Evolutionary conservation across 2,888 invertebrate species (phyloP).

Genomic region (Hipparchia sbordonii): DNA sequence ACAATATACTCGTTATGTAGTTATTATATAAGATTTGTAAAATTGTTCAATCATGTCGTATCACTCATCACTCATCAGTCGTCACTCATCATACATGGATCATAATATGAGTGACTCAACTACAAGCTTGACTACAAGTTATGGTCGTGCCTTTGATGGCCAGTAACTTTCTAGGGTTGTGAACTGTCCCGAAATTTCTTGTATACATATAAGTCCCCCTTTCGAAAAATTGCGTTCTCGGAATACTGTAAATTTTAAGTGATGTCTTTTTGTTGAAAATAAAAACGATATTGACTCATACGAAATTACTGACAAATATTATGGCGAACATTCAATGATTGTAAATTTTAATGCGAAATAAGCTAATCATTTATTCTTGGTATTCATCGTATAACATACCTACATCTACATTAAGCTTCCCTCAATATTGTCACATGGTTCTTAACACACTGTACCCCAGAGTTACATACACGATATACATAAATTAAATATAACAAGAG

Average conservation of each 20-base stretch:
- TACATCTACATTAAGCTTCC: slow-evolving; percentile 8
- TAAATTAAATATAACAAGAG: slow-evolving; percentile 1
- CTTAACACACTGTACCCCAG: slow-evolving; percentile 1
- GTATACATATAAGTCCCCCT: background rate
- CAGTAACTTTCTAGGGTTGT: background rate
- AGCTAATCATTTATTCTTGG: background rate
- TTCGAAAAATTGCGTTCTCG: background rate
- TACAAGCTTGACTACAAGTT: no score
- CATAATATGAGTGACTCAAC: no score
- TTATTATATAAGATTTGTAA: background rate
- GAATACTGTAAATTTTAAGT: background rate
- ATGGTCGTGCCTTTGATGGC: no score
- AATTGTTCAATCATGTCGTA: background rate
- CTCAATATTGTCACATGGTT: slow-evolving; percentile 19
- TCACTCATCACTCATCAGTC: no score
- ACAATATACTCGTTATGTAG: background rate
- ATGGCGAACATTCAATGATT: background rate
- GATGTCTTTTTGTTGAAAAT: background rate
- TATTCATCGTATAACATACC: background rate
- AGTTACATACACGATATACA: slow-evolving; percentile 15
- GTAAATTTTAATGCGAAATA: background rate
- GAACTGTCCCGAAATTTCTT: slow-evolving; percentile 1
- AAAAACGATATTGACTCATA: no score
- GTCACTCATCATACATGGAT: no score
- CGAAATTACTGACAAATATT: no score